phyloP scores from a whole-genome alignment of 35 echinoderm and acorn worm species.

The Strongylocentrotus purpuratus region DNA sequence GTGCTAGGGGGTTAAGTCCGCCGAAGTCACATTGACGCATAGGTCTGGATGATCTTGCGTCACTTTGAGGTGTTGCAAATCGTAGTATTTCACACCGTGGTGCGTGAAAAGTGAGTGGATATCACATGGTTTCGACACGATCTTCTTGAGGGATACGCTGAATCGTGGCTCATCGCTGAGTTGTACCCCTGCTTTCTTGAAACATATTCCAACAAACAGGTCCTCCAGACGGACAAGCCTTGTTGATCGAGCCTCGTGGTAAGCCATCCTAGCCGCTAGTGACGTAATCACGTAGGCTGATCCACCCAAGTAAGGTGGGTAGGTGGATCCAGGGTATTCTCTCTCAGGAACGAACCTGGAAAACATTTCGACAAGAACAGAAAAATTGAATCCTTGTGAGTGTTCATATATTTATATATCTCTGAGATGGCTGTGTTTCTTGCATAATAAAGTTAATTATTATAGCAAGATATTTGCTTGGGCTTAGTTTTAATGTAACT shows the following conservation, averaged over 20 bases:
- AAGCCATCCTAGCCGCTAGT: not conserved
- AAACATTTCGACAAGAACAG: not conserved
- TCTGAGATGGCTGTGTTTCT: too few relatives aligned
- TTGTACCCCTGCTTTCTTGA: slow-evolving; percentile 7
- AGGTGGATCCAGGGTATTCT: not conserved
- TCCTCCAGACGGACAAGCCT: slow-evolving; percentile 17
- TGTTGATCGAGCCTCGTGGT: not conserved
- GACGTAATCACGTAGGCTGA: slow-evolving; percentile 18
- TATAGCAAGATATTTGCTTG: too few relatives aligned
- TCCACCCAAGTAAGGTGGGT: slow-evolving; percentile 28
- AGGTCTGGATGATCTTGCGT: slow-evolving; percentile 4
- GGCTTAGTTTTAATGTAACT: too few relatives aligned
- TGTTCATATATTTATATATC: too few relatives aligned
- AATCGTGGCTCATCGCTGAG: slow-evolving; percentile 24
- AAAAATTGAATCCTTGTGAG: too few relatives aligned
- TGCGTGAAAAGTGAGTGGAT: not conserved
- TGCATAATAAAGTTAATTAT: too few relatives aligned
- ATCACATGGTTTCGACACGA: not conserved
- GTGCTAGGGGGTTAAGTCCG: not conserved
- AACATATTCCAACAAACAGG: slow-evolving; percentile 36
- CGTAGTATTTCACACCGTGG: not conserved
- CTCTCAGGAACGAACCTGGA: slow-evolving; percentile 14
- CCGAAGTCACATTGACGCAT: not conserved
- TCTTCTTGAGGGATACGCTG: not conserved
- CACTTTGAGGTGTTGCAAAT: not conserved